phyloP scores from a whole-genome alignment of 2,888 invertebrate species.

The Tetropium fuscum region DNA sequence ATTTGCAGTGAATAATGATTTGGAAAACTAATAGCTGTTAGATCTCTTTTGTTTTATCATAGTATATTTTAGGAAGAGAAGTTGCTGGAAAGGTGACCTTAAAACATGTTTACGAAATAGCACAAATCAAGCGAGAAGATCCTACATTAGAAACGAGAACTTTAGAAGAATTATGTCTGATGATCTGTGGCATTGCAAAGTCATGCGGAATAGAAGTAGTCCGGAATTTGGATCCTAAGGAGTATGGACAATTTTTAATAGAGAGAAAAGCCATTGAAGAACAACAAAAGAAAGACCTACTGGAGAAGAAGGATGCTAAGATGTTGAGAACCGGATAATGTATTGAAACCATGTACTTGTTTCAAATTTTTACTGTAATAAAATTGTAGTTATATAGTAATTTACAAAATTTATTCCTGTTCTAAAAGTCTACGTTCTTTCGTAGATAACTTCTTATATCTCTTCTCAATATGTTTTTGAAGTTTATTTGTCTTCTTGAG shows the following conservation, averaged over 20 bases:
- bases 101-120: conserved; percentile 98
- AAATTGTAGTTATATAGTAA: neutral
- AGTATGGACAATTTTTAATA: conserved; percentile 85
- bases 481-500: conserved; percentile 82
- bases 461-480: conserved; percentile 83
- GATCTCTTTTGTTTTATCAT: too few species aligned
- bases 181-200: conserved; percentile 82
- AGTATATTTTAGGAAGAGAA: conserved; percentile 75
- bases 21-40: too few species aligned
- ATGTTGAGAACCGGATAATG: conserved; percentile 82
- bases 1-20: too few species aligned
- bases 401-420: neutral
- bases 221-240: conserved; percentile 78
- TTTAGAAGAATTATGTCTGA: conserved; percentile 81
- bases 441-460: conserved; percentile 79
- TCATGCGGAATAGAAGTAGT: conserved; percentile 91
- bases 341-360: too few species aligned
- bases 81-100: conserved; percentile 89
- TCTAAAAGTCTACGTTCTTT: conserved; percentile 51
- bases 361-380: neutral
- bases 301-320: conserved; percentile 90
- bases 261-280: conserved; percentile 78
- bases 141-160: conserved; percentile 75
- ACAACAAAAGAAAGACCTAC: conserved; percentile 80
- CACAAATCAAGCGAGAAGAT: conserved; percentile 93